Evolutionary conservation across 2,113 vertebrate genomes (phyloP).

Genomic region (Cheilinus undulatus): DNA sequence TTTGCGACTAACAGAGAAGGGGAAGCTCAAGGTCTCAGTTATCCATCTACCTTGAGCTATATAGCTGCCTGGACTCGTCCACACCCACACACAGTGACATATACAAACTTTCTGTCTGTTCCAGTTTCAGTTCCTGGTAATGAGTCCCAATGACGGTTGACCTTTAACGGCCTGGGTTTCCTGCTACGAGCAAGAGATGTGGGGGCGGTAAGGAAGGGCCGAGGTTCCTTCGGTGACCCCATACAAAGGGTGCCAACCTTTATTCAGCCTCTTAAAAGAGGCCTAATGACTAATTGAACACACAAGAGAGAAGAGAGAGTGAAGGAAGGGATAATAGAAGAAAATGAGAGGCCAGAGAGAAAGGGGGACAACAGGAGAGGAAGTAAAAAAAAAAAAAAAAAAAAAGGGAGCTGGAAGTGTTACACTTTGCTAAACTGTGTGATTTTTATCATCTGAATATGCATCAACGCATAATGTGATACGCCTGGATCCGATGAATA

Average conservation of each 20-base stretch:
- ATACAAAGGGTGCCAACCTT: slow-evolving; percentile 57
- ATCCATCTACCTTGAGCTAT: slow-evolving; percentile 36
- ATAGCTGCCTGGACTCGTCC: slow-evolving; percentile 8
- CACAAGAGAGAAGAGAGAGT: slow-evolving; percentile 10
- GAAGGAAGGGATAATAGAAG: not conserved
- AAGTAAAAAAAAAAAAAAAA: slow-evolving; percentile 16
- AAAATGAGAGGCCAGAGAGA: slow-evolving; percentile 6
- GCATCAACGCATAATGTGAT: slow-evolving; percentile 41
- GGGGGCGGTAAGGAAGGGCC: slow-evolving; percentile 2
- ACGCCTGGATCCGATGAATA: slow-evolving; percentile 43
- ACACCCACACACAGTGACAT: slow-evolving; percentile 4
- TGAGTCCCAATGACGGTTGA: slow-evolving; percentile 79
- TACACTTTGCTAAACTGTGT: slow-evolving; percentile 28
- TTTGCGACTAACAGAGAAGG: slow-evolving; percentile 19
- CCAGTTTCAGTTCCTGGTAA: slow-evolving; percentile 68
- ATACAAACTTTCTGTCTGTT: slow-evolving; percentile 56
- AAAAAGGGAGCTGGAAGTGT: slow-evolving; percentile 5
- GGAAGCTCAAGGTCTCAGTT: slow-evolving; percentile 36
- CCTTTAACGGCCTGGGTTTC: slow-evolving; percentile 74
- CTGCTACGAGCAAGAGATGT: slow-evolving; percentile 29
- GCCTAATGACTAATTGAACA: slow-evolving; percentile 53
- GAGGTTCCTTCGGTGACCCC: slow-evolving; percentile 47
- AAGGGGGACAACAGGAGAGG: not conserved
- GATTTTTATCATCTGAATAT: slow-evolving; percentile 61
- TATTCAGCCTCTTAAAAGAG: slow-evolving; percentile 56